A percentile compares a stretch with the other conserved stretches of the same genome.
phyloP scores from a whole-genome alignment of 2,888 invertebrate species.

The Pseudoips prasinana region DNA sequence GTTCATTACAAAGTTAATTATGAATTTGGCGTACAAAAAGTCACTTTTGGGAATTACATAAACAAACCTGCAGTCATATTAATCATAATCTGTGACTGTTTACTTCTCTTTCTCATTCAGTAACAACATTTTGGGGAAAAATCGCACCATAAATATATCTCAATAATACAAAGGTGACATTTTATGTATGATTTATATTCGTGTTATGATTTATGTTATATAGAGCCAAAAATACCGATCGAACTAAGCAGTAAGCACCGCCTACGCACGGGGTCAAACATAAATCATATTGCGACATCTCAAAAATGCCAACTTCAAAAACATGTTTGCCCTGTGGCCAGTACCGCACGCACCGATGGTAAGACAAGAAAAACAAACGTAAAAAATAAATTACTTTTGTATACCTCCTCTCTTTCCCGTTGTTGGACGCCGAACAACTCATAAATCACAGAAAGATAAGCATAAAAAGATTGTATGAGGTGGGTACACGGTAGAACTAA shows the following conservation, averaged over 20 bases:
- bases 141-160: constrained; percentile 50
- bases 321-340: constrained; percentile 73
- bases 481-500: constrained; percentile 78
- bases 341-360: constrained; percentile 75
- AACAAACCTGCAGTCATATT: too few species aligned
- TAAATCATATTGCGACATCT: constrained; percentile 80
- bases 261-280: constrained; percentile 68
- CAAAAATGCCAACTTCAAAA: constrained; percentile 81
- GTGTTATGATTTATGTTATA: constrained; percentile 64
- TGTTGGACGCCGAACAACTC: constrained; percentile 78
- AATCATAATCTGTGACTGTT: constrained; percentile 23
- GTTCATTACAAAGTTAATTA: too few species aligned
- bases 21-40: too few species aligned
- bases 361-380: constrained; percentile 80
- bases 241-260: constrained; percentile 71
- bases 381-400: constrained; percentile 82
- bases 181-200: constrained; percentile 57
- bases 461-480: constrained; percentile 81
- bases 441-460: constrained; percentile 82
- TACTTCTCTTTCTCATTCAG: constrained; percentile 25
- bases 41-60: too few species aligned
- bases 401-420: constrained; percentile 80
- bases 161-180: constrained; percentile 61
- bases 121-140: constrained; percentile 42
- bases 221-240: constrained; percentile 76